phyloP scores from a whole-genome alignment of 2,888 invertebrate genomes.

The Lampropteryx suffumata region DNA sequence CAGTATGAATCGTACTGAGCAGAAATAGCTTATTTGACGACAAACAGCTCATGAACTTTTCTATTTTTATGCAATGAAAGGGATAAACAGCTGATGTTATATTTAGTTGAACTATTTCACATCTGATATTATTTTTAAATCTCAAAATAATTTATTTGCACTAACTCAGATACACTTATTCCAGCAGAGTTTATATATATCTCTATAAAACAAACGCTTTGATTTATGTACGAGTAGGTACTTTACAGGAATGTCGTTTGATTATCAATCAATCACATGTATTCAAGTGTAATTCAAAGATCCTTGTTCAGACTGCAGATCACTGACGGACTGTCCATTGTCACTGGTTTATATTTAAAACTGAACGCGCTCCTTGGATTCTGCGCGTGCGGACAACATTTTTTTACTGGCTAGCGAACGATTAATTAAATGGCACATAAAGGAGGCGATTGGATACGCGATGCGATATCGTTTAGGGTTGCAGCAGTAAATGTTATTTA shows the following conservation, averaged over 20 bases:
- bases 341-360: slow-evolving; percentile 72
- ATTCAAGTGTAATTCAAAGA: slow-evolving; percentile 44
- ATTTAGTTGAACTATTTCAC: background rate
- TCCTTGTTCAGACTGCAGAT: slow-evolving; percentile 67
- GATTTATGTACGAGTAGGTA: background rate
- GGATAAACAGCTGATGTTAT: background rate
- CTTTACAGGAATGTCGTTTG: slow-evolving; percentile 16
- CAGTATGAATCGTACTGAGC: slow-evolving; percentile 13
- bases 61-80: slow-evolving; percentile 12
- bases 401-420: slow-evolving; percentile 45
- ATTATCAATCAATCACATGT: slow-evolving; percentile 31
- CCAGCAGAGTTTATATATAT: too few relatives aligned
- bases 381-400: slow-evolving; percentile 53
- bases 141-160: too few relatives aligned
- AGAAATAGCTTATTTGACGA: slow-evolving; percentile 32
- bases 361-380: slow-evolving; percentile 58
- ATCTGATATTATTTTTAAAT: too few relatives aligned
- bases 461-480: slow-evolving; percentile 44
- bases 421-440: slow-evolving; percentile 67
- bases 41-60: slow-evolving; percentile 16
- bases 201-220: too few relatives aligned
- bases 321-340: slow-evolving; percentile 70
- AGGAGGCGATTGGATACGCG: slow-evolving; percentile 51
- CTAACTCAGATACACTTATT: too few relatives aligned
- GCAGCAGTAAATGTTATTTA: slow-evolving; percentile 39